phyloP scores from a whole-genome alignment of 2,888 invertebrate species.

The Amphimallon solstitiale region DNA sequence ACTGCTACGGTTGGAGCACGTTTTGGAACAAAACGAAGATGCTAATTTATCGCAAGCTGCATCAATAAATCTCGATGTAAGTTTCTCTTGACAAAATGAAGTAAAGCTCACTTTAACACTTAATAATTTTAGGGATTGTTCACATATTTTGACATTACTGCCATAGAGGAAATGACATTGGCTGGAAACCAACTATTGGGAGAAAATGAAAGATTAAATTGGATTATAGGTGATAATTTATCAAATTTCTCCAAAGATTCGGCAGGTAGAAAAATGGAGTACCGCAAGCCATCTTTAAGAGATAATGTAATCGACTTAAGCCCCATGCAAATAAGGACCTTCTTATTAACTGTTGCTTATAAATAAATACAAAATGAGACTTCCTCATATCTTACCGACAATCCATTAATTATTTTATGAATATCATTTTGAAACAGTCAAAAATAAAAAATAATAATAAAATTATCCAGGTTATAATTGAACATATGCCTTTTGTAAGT shows the following conservation, averaged over 20 bases:
- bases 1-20: conserved; percentile 80
- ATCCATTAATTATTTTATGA: too few relatives aligned
- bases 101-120: not conserved
- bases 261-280: conserved; percentile 8
- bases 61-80: conserved; percentile 66
- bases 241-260: not conserved
- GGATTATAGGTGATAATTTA: conserved; percentile 57
- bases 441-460: too few relatives aligned
- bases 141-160: conserved; percentile 56
- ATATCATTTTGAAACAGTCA: too few relatives aligned
- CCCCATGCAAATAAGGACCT: conserved; percentile 82
- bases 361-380: conserved; percentile 16
- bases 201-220: conserved; percentile 67
- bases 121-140: conserved; percentile 59
- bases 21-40: conserved; percentile 73
- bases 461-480: too few relatives aligned
- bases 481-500: too few relatives aligned
- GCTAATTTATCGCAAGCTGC: conserved; percentile 64
- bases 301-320: conserved; percentile 65
- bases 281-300: conserved; percentile 4
- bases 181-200: conserved; percentile 67
- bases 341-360: conserved; percentile 62
- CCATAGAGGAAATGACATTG: conserved; percentile 62
- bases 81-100: conserved; percentile 17
- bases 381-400: too few relatives aligned